phyloP scores from a whole-genome alignment of 2,113 vertebrate genomes.

The Saguinus midas region DNA sequence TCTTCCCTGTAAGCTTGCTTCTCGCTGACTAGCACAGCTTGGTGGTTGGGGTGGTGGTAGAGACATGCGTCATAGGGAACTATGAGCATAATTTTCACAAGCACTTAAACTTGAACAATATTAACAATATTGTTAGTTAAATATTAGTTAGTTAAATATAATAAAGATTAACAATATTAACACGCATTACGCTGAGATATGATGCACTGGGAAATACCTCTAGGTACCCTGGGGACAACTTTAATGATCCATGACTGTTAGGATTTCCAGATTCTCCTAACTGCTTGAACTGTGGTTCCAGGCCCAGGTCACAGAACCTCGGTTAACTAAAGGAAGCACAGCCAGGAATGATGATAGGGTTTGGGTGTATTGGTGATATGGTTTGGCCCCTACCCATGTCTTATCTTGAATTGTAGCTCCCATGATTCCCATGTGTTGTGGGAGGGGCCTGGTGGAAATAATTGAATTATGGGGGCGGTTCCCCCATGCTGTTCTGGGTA shows the following conservation, averaged over 20 bases:
- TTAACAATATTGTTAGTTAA: no score
- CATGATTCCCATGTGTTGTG: no score
- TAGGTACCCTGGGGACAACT: not conserved
- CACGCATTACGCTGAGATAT: rapidly evolving
- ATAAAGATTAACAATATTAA: not conserved
- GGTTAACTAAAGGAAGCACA: not conserved
- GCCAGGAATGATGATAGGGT: not conserved
- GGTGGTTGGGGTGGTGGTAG: not conserved
- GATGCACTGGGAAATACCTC: not conserved
- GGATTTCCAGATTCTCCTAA: not conserved
- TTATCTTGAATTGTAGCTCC: no score
- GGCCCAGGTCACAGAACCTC: not conserved
- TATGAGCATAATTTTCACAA: not conserved
- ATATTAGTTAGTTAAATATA: no score
- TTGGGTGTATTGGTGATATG: no score
- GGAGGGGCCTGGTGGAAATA: no score
- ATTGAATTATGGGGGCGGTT: no score
- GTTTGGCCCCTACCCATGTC: no score
- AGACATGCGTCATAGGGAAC: not conserved
- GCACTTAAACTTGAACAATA: not conserved
- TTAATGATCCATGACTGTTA: not conserved
- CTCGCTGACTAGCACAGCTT: no score
- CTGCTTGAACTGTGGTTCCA: not conserved
- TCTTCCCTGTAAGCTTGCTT: not conserved
- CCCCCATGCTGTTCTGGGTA: no score